These are phyloP conservation scores for Caenorhabditis macrosperma DNA, from an alignment of 2,888 invertebrate species.

Conservation along the genomic window DNA sequence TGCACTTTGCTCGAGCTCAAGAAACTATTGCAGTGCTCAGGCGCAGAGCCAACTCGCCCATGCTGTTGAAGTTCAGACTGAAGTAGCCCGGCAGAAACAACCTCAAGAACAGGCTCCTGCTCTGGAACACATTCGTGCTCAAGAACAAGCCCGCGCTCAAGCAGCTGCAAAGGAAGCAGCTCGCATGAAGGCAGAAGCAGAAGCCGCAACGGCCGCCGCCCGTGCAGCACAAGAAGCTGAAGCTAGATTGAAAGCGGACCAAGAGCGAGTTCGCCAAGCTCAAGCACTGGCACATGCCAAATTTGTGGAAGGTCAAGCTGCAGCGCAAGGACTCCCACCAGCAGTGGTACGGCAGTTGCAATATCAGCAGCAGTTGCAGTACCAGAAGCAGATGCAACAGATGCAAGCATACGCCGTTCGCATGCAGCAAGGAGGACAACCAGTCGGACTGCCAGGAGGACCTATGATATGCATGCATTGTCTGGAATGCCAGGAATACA, in stretches of 20 bases:
- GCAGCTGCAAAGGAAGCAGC: conserved; percentile 15
- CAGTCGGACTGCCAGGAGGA: not conserved
- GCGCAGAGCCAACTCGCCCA: not conserved
- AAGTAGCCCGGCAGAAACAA: not conserved
- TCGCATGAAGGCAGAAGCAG: conserved; percentile 11
- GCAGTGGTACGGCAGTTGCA: not conserved
- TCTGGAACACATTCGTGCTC: too few relatives aligned
- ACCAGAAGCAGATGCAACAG: conserved; percentile 17
- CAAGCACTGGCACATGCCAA: not conserved
- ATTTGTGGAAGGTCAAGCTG: not conserved
- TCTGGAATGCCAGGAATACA: conserved; percentile 2
- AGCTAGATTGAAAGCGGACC: conserved; percentile 16
- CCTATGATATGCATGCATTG: not conserved
- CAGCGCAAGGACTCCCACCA: conserved; percentile 1
- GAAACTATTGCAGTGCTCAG: not conserved
- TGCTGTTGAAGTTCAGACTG: not conserved
- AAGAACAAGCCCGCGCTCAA: conserved; percentile 11
- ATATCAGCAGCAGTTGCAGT: not conserved
- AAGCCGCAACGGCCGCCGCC: conserved; percentile 8
- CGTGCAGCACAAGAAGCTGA: conserved; percentile 27
- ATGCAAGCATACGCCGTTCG: conserved; percentile 23
- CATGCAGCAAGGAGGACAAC: conserved; percentile 19
- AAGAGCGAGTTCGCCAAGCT: conserved; percentile 9
- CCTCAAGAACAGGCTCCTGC: conserved; percentile 10
- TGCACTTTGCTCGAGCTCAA: conserved; percentile 13